These are phyloP conservation scores for Colossoma macropomum DNA, from an alignment of 2,113 vertebrate genomes.

Conservation along the genomic window DNA sequence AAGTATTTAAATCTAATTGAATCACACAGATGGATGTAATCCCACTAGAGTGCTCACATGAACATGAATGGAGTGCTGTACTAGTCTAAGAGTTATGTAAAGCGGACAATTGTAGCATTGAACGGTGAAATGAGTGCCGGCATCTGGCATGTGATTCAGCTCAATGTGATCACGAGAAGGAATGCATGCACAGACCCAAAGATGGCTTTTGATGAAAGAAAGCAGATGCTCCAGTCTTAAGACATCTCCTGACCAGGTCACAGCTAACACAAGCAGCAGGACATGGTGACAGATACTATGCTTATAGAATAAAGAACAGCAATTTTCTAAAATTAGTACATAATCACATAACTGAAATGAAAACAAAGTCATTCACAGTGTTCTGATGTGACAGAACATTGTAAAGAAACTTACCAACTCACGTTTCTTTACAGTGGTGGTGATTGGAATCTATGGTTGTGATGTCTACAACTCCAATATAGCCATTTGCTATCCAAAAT, in stretches of 20 bases:
- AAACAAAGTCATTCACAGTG: too few species aligned
- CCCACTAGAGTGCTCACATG: background rate
- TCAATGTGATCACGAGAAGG: conserved; percentile 23
- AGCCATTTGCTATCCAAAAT: too few species aligned
- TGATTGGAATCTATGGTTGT: too few species aligned
- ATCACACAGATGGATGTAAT: background rate
- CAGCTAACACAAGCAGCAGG: background rate
- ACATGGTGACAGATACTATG: too few species aligned
- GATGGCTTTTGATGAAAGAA: conserved; percentile 18
- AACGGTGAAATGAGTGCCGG: conserved; percentile 8
- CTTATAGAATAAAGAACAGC: too few species aligned
- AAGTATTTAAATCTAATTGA: background rate
- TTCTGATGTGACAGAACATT: too few species aligned
- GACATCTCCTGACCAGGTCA: conserved; percentile 5
- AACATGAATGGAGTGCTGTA: background rate
- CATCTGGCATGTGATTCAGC: conserved; percentile 44
- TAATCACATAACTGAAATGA: too few species aligned
- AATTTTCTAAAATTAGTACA: too few species aligned
- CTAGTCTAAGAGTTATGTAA: conserved; percentile 22
- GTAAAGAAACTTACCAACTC: too few species aligned
- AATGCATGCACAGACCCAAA: background rate
- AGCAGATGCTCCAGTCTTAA: conserved; percentile 1
- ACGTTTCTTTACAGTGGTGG: too few species aligned
- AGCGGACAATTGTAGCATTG: conserved; percentile 45
- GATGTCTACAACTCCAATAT: too few species aligned